Evolutionary conservation across 2,888 invertebrate genomes (phyloP), one percentile per base, ranked within the genome.

Genomic region (Xylota segnis): DNA sequence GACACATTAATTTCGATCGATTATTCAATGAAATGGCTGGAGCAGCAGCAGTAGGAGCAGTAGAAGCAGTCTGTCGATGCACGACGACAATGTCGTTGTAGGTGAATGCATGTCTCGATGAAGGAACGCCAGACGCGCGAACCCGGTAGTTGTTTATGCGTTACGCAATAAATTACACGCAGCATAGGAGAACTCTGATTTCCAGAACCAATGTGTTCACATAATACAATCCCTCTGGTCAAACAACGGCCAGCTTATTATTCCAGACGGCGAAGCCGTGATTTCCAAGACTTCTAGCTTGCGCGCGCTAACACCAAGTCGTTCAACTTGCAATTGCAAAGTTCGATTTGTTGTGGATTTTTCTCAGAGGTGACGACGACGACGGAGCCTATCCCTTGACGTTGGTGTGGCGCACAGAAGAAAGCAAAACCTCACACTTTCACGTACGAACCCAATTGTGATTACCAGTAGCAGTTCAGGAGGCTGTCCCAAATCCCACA

Each of bases 401-500:
- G 18, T 50, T 40, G 34, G 16, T 47, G 16, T 47, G 47, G 12
- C 43, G 12, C 50, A 40, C 34, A 37, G 71, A 76, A 77, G 82
- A 82, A 82, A 82, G 76, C 82, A 66, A 87, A 81, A 87, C 77
- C 82, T 87, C 86, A 87, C 86, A 87, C 86, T 76, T 87, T 87
- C 86, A 82, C 82, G 86, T 82, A 86, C 76, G 45, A 71, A 34
- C 65, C 75, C 61, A 58, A 63, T 71, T 65, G 71, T 58, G 71
- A 86, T 61, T 65, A 37, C 23, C 2, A 23, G 23, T 23, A 23
- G 2, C 32, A 52, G 66, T 45, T 34, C 27, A 59, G 68, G 71
- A 86, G 71, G 59, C 61, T 86, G 84, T n/a, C 54, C 84, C 71
- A 86, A 56, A 86, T 86, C 61, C 61, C 59, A 78, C 40, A 56